Conservation (phyloP, 2,888 invertebrate species). For the Baronia brevicornis region DNA sequence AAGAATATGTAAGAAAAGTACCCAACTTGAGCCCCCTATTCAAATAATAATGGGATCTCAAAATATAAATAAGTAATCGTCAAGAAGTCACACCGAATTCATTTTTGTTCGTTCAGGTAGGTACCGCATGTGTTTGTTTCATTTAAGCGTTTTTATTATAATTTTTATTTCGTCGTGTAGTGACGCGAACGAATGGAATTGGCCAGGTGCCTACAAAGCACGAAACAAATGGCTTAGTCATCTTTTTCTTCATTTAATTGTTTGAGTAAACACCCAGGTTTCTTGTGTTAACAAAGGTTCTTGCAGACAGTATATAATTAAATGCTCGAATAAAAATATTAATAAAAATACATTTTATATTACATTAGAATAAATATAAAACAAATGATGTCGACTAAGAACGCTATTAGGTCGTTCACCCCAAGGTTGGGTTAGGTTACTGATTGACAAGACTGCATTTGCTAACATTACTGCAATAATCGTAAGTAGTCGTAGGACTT, state of each 20-base stretch:
- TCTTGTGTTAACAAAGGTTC: slow-evolving; percentile 25
- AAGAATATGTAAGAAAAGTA: no score
- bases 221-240: slow-evolving; percentile 33
- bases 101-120: slow-evolving; percentile 13
- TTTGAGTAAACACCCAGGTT: slow-evolving; percentile 21
- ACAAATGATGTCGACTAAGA: no score
- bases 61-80: no score
- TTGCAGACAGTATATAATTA: background rate
- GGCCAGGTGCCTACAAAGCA: slow-evolving; percentile 29
- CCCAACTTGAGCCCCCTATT: no score
- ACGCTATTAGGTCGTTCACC: no score
- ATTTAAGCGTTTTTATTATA: slow-evolving; percentile 12
- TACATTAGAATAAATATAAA: no score
- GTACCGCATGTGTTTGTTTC: slow-evolving; percentile 12
- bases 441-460: no score
- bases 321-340: no score
- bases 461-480: slow-evolving; percentile 4
- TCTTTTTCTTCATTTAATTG: slow-evolving; percentile 40
- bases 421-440: no score
- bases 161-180: slow-evolving; percentile 24
- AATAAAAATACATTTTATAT: no score
- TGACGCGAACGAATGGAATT: slow-evolving; percentile 24
- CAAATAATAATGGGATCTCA: no score
- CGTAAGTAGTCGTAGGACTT: slow-evolving; percentile 5
- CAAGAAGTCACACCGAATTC: no score